Percentiles rank a stretch among this genome's conserved stretches.
phyloP scores from a whole-genome alignment of 2,113 vertebrate species.

The Rhizomys pruinosus region DNA sequence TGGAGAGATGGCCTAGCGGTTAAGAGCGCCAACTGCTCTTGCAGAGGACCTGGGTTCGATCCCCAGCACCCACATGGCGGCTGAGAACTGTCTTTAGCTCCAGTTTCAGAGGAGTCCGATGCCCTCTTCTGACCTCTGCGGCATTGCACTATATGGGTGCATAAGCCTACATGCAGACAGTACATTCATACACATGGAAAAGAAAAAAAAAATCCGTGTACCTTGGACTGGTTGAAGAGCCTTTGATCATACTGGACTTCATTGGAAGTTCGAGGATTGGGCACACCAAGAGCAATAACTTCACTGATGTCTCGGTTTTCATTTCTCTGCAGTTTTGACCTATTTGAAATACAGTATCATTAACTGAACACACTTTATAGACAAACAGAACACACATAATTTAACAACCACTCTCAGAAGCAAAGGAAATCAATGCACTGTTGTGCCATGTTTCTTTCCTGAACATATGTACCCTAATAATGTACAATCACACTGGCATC shows the following conservation, averaged over 20 bases:
- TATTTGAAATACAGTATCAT: slow-evolving; percentile 79
- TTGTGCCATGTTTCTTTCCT: background rate
- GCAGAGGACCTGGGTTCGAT: no score
- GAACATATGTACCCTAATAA: slow-evolving; percentile 29
- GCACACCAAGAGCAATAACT: slow-evolving; percentile 94
- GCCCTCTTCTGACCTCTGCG: no score
- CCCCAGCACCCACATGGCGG: no score
- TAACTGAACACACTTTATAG: slow-evolving; percentile 46
- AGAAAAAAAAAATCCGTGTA: slow-evolving; percentile 83
- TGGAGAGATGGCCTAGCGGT: no score
- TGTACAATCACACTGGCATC: background rate
- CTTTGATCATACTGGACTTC: slow-evolving; percentile 97
- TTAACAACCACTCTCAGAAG: slow-evolving; percentile 50
- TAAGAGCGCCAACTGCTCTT: no score
- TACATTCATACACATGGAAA: no score
- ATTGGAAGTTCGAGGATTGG: slow-evolving; percentile 93
- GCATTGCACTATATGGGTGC: no score
- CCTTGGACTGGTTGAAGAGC: slow-evolving; percentile 97
- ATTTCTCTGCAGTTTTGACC: slow-evolving; percentile 97
- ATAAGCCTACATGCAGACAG: no score
- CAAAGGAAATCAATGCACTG: slow-evolving; percentile 31
- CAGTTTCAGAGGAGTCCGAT: no score
- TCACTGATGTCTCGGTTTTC: slow-evolving; percentile 98
- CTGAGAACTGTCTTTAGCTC: no score
- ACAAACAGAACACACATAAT: slow-evolving; percentile 48